Percentiles rank a stretch among this genome's conserved stretches.
Evolutionary conservation across 2,888 invertebrate species (phyloP).

Genomic region (Drosophila colorata): DNA sequence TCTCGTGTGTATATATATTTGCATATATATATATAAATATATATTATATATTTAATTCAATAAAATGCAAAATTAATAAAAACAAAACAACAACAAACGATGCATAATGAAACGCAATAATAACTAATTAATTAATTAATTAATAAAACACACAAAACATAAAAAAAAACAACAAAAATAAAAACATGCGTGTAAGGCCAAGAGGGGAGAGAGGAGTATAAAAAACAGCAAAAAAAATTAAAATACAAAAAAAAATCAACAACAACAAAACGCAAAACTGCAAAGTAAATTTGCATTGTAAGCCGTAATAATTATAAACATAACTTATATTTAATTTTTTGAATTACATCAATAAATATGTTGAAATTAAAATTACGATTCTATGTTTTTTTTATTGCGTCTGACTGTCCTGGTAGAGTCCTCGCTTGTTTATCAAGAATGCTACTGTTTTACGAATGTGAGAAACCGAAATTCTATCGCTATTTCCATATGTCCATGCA

Average conservation of each 20-base stretch:
- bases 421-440: too few species aligned
- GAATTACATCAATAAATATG: conserved; percentile 84
- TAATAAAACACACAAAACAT: conserved; percentile 8
- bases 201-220: conserved; percentile 30
- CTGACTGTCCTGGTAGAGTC: background rate
- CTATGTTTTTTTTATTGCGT: background rate
- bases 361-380: conserved; percentile 72
- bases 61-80: conserved; percentile 34
- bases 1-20: conserved; percentile 37
- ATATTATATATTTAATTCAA: conserved; percentile 25
- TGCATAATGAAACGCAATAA: conserved; percentile 46
- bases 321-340: conserved; percentile 81
- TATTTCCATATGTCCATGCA: too few species aligned
- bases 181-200: conserved; percentile 42
- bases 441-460: too few species aligned
- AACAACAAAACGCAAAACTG: conserved; percentile 71
- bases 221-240: conserved; percentile 23
- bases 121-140: conserved; percentile 29
- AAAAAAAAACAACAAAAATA: conserved; percentile 12
- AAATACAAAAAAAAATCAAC: conserved; percentile 23
- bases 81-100: conserved; percentile 24
- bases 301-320: conserved; percentile 76
- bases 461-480: too few species aligned
- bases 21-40: conserved; percentile 23
- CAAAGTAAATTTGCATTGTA: conserved; percentile 83